These are phyloP conservation scores for Apteryx owenii DNA, from an alignment of 2,113 vertebrate species.

Conservation along the genomic window DNA sequence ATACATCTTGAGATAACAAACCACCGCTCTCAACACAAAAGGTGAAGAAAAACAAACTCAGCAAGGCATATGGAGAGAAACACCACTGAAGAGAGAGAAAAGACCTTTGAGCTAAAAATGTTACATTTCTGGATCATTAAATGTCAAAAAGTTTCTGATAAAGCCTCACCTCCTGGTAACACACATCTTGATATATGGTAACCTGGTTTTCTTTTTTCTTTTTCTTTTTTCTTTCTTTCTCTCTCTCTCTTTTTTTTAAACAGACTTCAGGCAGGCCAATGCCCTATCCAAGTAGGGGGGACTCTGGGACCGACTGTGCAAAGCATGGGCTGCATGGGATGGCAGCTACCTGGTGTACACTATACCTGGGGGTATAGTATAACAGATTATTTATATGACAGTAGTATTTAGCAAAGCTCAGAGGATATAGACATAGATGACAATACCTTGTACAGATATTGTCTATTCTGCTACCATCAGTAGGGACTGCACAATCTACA, in stretches of 20 bases:
- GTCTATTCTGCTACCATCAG: neutral
- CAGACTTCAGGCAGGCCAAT: neutral
- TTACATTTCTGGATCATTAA: constrained; percentile 12
- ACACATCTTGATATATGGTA: neutral
- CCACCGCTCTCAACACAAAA: neutral
- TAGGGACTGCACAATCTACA: fast-evolving
- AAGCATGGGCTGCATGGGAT: neutral
- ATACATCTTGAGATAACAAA: neutral
- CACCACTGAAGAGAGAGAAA: constrained; percentile 30
- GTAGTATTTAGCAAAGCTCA: neutral
- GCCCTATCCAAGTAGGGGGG: neutral
- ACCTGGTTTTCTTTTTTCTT: neutral
- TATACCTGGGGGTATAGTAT: neutral
- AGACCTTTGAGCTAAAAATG: neutral
- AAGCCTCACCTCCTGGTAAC: constrained; percentile 4
- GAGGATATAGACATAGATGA: neutral
- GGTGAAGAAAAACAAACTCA: neutral
- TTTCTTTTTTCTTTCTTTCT: too few species aligned
- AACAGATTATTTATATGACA: neutral
- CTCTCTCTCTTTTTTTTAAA: neutral
- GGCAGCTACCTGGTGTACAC: neutral
- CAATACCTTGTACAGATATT: neutral
- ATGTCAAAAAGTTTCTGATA: neutral
- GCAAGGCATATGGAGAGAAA: neutral
- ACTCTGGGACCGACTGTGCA: neutral